Conservation (phyloP, 2,888 invertebrate species). For the Gastrophysa polygoni region DNA sequence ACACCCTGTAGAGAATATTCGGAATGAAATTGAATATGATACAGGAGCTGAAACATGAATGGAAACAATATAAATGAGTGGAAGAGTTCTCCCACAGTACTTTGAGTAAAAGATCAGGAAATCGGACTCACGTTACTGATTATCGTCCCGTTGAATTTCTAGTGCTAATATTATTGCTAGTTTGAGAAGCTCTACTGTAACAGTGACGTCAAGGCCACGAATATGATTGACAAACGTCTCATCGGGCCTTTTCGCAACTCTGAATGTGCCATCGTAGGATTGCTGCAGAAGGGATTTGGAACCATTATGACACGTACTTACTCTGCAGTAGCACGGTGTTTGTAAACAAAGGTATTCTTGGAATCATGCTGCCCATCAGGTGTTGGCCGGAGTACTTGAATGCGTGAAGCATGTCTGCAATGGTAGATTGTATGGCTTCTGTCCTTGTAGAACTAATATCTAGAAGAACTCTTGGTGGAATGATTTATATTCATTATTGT, state of each 20-base stretch:
- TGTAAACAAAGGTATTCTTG: not conserved
- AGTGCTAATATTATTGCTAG: not conserved
- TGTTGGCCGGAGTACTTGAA: not conserved
- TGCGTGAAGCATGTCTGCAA: conserved; percentile 5
- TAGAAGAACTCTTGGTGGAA: not conserved
- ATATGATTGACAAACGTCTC: not conserved
- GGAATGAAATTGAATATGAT: no score
- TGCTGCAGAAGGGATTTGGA: not conserved
- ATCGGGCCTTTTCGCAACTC: not conserved
- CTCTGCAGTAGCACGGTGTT: not conserved
- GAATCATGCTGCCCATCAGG: not conserved
- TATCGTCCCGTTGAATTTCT: not conserved
- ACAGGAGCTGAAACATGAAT: no score
- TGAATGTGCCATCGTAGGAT: not conserved
- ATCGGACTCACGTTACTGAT: no score
- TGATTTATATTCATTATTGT: not conserved
- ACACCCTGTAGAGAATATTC: no score
- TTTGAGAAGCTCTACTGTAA: not conserved
- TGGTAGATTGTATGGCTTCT: conserved; percentile 3
- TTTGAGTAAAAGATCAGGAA: no score
- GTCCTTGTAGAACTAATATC: not conserved
- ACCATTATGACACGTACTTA: not conserved
- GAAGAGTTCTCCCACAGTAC: no score
- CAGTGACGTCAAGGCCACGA: not conserved
- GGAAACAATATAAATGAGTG: no score